Percentiles rank a stretch among this genome's conserved stretches.
phyloP scores from a whole-genome alignment of 30 jellyfish, hydroid and myxozoan genomes.

The Clytia hemisphaerica region DNA sequence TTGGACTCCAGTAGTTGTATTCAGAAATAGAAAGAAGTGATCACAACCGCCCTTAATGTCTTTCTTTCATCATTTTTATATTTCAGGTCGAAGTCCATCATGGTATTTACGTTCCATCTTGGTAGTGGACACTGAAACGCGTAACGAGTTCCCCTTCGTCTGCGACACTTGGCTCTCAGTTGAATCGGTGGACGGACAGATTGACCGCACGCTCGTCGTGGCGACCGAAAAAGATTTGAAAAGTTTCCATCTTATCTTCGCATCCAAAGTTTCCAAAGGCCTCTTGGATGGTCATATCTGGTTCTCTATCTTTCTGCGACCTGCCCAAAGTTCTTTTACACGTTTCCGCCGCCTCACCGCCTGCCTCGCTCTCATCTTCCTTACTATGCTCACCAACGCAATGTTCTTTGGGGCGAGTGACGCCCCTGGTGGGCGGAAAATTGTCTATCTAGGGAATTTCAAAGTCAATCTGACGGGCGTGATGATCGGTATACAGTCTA shows the following conservation, averaged over 20 bases:
- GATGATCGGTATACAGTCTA: slow-evolving; percentile 58
- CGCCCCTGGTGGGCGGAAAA: slow-evolving; percentile 11
- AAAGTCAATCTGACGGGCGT: slow-evolving; percentile 47
- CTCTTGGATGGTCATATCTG: slow-evolving; percentile 82
- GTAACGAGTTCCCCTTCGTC: slow-evolving; percentile 37
- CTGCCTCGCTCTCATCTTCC: slow-evolving; percentile 52
- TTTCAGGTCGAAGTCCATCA: slow-evolving; percentile 15
- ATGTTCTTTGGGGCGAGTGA: slow-evolving; percentile 70
- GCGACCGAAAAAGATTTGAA: slow-evolving; percentile 64
- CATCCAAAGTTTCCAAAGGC: slow-evolving; percentile 78
- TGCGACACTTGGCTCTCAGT: slow-evolving; percentile 89
- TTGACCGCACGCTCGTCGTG: slow-evolving; percentile 52
- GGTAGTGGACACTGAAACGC: neutral
- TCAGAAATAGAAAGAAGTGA: no score
- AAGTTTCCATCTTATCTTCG: slow-evolving; percentile 59
- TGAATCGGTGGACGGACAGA: slow-evolving; percentile 72
- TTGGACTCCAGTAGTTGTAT: no score
- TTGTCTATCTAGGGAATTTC: slow-evolving; percentile 60
- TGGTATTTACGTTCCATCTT: slow-evolving; percentile 9
- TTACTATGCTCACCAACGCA: slow-evolving; percentile 83
- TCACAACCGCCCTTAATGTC: no score
- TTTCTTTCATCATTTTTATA: no score
- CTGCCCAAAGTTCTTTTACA: slow-evolving; percentile 58
- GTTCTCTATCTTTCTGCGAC: slow-evolving; percentile 79
- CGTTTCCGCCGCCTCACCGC: slow-evolving; percentile 73